Evolutionary conservation across 2,888 invertebrate species (phyloP).

Genomic region (Pollenia labialis): DNA sequence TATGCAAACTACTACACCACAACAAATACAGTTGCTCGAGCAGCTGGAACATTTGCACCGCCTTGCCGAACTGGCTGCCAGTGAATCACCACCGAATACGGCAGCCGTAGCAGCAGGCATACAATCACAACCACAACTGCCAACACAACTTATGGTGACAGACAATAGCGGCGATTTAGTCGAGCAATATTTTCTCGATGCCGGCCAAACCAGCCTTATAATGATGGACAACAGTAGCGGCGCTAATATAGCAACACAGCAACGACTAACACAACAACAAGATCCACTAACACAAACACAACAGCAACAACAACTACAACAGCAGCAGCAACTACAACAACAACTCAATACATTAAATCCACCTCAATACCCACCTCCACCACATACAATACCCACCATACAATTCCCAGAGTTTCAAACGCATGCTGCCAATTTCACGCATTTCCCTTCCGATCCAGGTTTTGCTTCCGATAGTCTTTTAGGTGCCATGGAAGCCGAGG

Average conservation of each 20-base stretch:
- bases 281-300: slow-evolving; percentile 71
- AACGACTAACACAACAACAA: slow-evolving; percentile 68
- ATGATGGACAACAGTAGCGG: slow-evolving; percentile 67
- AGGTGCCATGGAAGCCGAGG: slow-evolving; percentile 64
- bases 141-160: slow-evolving; percentile 80
- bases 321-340: slow-evolving; percentile 62
- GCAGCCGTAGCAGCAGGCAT: slow-evolving; percentile 72
- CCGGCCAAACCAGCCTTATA: slow-evolving; percentile 69
- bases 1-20: slow-evolving; percentile 75
- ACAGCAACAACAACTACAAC: slow-evolving; percentile 68
- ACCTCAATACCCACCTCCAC: slow-evolving; percentile 75
- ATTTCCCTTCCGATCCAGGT: slow-evolving; percentile 77
- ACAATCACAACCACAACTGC: slow-evolving; percentile 76
- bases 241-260: slow-evolving; percentile 50
- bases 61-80: slow-evolving; percentile 80
- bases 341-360: slow-evolving; percentile 77
- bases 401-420: slow-evolving; percentile 80
- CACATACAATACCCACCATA: slow-evolving; percentile 77
- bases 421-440: slow-evolving; percentile 81
- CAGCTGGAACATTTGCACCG: slow-evolving; percentile 82
- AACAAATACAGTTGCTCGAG: slow-evolving; percentile 80
- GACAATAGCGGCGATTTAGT: slow-evolving; percentile 81
- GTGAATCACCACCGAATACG: slow-evolving; percentile 80
- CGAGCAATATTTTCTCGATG: slow-evolving; percentile 77
- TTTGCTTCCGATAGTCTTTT: slow-evolving; percentile 72